Evolutionary conservation across 2,888 invertebrate genomes (phyloP), one percentile per base, ranked within the genome.

Genomic region (Rhogogaster chlorosoma): DNA sequence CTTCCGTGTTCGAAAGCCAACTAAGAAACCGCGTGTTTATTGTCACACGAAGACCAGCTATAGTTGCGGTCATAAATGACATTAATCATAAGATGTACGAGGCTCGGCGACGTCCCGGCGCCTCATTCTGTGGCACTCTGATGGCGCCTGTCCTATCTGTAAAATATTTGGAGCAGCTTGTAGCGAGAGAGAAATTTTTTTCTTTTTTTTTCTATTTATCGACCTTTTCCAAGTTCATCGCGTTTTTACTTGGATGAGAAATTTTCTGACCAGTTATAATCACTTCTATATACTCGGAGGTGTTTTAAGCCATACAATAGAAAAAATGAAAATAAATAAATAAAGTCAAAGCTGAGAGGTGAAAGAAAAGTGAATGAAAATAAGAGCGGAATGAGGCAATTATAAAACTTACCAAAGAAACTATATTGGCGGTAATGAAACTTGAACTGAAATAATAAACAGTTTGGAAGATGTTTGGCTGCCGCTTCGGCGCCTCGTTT

Each of bases 401-500:
- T 26, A 29, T 38, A 73, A 42, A 73, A n/a, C 42, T 38, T 12
- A 18, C 15, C n/a, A n/a, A 32, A 77, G 29, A 77, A 49, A 53
- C 18, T 53, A 53, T 32, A 77, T 49, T 9, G 77, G 49, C 12
- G 26, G 10, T 57, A 80, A 80, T 80, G 80, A 80, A 80, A 57
- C 38, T 80, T 22, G 61, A 80, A 80, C 80, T 80, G 80, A 61
- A 80, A 80, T 61, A 83, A 83, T 67, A 83, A 83, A 83, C 83
- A 83, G 80, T 45, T 80, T n/a, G 29, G 22, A 80, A 61, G 61
- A 80, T 80, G 80, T 61, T 57, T 36, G 61, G 80, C 36, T 29
- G 29, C 29, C 49, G 49, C 53, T 49, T 77, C 77, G 29, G 26
- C 80, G 61, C 80, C 61, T 38, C 80, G n/a, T 53, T 53, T n/a